phyloP scores from a whole-genome alignment of 2,113 vertebrate genomes.

The Sinocyclocheilus maitianheensis region DNA sequence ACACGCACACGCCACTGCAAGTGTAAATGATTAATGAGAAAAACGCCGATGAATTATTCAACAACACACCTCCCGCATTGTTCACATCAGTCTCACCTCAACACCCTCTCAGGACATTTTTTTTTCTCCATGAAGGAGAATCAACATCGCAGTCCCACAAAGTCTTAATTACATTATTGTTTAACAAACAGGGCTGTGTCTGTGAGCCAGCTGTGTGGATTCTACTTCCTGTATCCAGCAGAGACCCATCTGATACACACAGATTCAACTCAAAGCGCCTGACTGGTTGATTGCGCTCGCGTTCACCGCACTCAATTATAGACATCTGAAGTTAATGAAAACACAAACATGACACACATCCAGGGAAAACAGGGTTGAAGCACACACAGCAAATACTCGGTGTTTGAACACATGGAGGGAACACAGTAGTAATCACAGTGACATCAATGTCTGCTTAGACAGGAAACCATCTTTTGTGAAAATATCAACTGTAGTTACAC shows the following conservation, averaged over 20 bases:
- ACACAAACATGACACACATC: slow-evolving; percentile 15
- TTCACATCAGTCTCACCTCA: slow-evolving; percentile 44
- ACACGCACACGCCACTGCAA: slow-evolving; percentile 39
- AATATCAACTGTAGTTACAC: neutral
- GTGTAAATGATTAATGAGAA: slow-evolving; percentile 66
- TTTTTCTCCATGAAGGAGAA: slow-evolving; percentile 24
- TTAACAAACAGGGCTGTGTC: slow-evolving; percentile 54
- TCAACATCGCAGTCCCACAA: slow-evolving; percentile 56
- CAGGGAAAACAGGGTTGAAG: neutral
- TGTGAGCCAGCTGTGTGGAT: slow-evolving; percentile 33
- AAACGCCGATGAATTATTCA: slow-evolving; percentile 65
- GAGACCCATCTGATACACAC: slow-evolving; percentile 14
- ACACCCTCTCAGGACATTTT: neutral
- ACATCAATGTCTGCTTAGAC: neutral
- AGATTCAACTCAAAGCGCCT: neutral
- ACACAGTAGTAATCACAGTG: neutral
- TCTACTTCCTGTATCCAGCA: neutral
- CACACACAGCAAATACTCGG: neutral
- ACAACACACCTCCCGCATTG: slow-evolving; percentile 56
- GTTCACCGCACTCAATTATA: slow-evolving; percentile 27
- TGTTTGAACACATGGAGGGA: neutral
- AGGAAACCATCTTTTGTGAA: neutral
- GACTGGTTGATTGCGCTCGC: slow-evolving; percentile 35
- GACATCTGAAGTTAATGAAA: slow-evolving; percentile 15
- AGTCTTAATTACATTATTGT: slow-evolving; percentile 62